A percentile compares a stretch with the other conserved stretches of the same genome.
Evolutionary conservation across 2,113 vertebrate genomes (phyloP).

Genomic region (Panthera tigris): DNA sequence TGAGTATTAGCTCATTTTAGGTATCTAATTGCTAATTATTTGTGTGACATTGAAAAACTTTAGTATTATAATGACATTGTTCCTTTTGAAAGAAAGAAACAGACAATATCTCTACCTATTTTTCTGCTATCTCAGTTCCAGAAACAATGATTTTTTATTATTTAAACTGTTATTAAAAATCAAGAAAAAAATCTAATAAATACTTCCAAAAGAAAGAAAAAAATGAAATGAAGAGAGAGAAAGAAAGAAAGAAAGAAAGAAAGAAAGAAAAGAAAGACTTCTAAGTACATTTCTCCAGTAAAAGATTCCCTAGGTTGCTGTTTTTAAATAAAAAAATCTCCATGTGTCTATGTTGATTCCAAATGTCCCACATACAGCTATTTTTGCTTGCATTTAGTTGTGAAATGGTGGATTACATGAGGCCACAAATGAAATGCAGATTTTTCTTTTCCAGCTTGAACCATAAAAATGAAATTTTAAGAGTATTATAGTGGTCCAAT

Average conservation of each 20-base stretch:
- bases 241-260: not conserved
- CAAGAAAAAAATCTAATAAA: not conserved
- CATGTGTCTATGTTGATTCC: not conserved
- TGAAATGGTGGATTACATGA: not conserved
- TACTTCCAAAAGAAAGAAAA: not conserved
- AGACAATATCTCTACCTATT: not conserved
- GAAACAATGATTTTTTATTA: not conserved
- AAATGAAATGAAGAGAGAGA: not conserved
- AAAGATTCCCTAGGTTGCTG: not conserved
- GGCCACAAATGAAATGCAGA: not conserved
- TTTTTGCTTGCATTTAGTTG: constrained; percentile 22
- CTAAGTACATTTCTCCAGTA: not conserved
- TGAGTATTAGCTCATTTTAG: not conserved
- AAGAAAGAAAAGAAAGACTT: not conserved
- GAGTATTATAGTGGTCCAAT: not conserved
- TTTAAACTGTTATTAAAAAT: not conserved
- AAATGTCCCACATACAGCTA: constrained; percentile 14
- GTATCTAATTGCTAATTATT: not conserved
- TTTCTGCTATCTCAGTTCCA: not conserved
- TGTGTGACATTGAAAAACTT: not conserved
- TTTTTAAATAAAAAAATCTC: not conserved
- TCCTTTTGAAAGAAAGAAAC: not conserved
- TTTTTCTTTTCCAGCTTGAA: not conserved
- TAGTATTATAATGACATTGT: not conserved
- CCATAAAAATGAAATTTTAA: not conserved